Conservation (phyloP, 1,140 invertebrate genomes). For the Heliothis subflexa region DNA sequence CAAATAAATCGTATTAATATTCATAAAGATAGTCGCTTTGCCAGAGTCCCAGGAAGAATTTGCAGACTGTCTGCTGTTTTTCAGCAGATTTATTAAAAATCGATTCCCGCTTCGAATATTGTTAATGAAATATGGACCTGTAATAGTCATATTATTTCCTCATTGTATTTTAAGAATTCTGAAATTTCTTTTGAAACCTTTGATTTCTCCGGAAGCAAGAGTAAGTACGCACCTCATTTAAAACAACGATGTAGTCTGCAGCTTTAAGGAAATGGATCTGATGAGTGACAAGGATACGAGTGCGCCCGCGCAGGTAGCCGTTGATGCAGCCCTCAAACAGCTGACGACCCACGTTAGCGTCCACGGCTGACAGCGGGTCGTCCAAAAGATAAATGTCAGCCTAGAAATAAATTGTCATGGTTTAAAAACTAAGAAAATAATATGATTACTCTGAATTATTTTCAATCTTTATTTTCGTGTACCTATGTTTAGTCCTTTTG, state of each 20-base stretch:
- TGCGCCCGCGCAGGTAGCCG: slow-evolving; percentile 88
- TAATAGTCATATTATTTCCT: too few species aligned
- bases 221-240: slow-evolving; percentile 88
- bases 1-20: slow-evolving; percentile 25
- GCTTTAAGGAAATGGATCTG: slow-evolving; percentile 92
- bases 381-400: slow-evolving; percentile 94
- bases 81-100: too few species aligned
- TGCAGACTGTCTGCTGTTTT: too few species aligned
- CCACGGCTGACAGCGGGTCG: slow-evolving; percentile 94
- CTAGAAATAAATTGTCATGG: slow-evolving; percentile 62
- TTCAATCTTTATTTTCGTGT: too few species aligned
- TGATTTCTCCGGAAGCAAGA: neutral
- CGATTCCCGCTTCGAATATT: too few species aligned
- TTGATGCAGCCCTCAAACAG: slow-evolving; percentile 90
- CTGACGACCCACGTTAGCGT: slow-evolving; percentile 90
- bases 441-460: too few species aligned
- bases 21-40: neutral
- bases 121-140: too few species aligned
- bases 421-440: too few species aligned
- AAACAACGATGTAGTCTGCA: slow-evolving; percentile 91
- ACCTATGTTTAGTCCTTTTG: too few species aligned
- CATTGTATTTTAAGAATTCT: too few species aligned
- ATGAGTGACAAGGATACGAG: slow-evolving; percentile 93
- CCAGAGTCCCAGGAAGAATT: too few species aligned
- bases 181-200: neutral